phyloP scores from a whole-genome alignment of 2,113 vertebrate genomes.

The Ophthalmolycus amberensis region DNA sequence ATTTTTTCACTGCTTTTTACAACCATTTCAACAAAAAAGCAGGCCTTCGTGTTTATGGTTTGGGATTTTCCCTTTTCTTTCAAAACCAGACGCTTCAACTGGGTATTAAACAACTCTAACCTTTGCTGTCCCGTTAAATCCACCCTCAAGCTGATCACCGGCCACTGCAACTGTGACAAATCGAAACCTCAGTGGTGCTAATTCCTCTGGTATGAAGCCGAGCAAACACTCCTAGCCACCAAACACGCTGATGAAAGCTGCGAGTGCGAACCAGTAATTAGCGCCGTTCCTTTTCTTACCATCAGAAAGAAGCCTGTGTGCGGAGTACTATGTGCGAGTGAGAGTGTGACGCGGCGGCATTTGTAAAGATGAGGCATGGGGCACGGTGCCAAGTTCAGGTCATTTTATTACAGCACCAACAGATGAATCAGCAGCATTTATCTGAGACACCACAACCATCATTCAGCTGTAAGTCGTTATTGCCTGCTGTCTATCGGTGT shows the following conservation, averaged over 20 bases:
- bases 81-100: conserved; percentile 45
- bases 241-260: conserved; percentile 70
- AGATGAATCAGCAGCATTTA: conserved; percentile 56
- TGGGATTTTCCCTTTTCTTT: conserved; percentile 56
- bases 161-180: conserved; percentile 66
- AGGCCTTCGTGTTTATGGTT: conserved; percentile 40
- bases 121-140: conserved; percentile 60
- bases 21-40: conserved; percentile 48
- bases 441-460: conserved; percentile 43
- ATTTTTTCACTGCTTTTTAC: conserved; percentile 16
- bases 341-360: conserved; percentile 42
- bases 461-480: conserved; percentile 29
- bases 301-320: conserved; percentile 54
- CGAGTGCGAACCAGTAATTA: conserved; percentile 70
- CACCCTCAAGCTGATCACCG: conserved; percentile 50
- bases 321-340: conserved; percentile 27
- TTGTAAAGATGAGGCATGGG: conserved; percentile 36
- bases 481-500: conserved; percentile 19
- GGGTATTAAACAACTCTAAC: conserved; percentile 54
- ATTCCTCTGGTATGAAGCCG: conserved; percentile 68
- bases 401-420: conserved; percentile 36
- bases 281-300: conserved; percentile 39
- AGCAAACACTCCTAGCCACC: conserved; percentile 50
- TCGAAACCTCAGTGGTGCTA: conserved; percentile 56
- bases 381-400: conserved; percentile 56